Conservation (phyloP, 2,888 invertebrate species). For the Chironomus tentans region DNA sequence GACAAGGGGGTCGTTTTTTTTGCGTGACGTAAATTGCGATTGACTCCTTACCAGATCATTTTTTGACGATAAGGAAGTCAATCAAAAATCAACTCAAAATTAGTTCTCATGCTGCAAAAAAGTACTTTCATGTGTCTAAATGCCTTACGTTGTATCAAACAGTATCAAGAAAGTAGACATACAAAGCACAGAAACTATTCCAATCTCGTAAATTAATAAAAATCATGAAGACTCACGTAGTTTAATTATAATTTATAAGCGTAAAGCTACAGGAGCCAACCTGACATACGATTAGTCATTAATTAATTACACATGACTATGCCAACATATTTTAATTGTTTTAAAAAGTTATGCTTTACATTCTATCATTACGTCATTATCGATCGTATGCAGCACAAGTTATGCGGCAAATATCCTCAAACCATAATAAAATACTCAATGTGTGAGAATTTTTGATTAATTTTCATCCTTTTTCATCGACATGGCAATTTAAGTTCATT, state of each 20-base stretch:
- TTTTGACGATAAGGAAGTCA: too few species aligned
- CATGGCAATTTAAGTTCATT: not conserved
- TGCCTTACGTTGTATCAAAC: too few species aligned
- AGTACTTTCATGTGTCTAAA: too few species aligned
- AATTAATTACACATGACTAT: not conserved
- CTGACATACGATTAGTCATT: not conserved
- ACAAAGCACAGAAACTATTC: not conserved
- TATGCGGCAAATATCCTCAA: not conserved
- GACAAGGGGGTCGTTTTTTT: too few species aligned
- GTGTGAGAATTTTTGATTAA: constrained; percentile 14
- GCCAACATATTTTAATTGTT: not conserved
- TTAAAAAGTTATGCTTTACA: not conserved
- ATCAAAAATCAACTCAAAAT: too few species aligned
- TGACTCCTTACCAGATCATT: too few species aligned
- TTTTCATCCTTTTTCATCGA: not conserved
- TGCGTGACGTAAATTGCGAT: too few species aligned
- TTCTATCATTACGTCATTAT: not conserved
- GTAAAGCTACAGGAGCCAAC: not conserved
- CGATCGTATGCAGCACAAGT: not conserved
- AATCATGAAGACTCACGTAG: not conserved
- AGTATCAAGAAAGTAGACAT: too few species aligned
- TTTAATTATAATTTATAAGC: not conserved
- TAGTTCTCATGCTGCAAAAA: too few species aligned
- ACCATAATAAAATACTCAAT: not conserved
- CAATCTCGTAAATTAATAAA: not conserved